Conservation (phyloP, 2,797 vertebrate genomes). For the Acestrorhynchus altus region DNA sequence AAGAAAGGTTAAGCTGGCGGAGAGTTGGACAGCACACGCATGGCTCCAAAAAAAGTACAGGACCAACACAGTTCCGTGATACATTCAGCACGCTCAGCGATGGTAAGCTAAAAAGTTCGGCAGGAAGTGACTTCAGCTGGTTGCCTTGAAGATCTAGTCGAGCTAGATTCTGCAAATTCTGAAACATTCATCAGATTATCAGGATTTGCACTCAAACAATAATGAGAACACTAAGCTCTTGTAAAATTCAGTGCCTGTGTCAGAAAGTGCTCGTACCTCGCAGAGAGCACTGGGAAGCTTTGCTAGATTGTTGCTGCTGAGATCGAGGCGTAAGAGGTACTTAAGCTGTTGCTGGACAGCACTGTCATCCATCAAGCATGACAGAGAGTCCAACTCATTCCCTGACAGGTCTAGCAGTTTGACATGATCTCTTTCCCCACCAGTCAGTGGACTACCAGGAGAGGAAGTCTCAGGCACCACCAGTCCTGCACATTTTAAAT, state of each 20-base stretch:
- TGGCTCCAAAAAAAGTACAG: constrained; percentile 77
- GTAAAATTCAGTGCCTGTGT: background rate
- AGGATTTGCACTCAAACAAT: background rate
- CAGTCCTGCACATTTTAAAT: constrained; percentile 56
- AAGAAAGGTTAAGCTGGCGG: constrained; percentile 89
- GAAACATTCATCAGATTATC: constrained; percentile 8
- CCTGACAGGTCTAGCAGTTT: constrained; percentile 91
- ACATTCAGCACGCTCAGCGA: constrained; percentile 84
- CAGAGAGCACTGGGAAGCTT: constrained; percentile 86
- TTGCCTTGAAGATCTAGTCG: constrained; percentile 94
- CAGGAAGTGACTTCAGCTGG: constrained; percentile 81
- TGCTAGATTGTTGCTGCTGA: constrained; percentile 87
- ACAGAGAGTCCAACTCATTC: constrained; percentile 88
- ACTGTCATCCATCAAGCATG: constrained; percentile 81
- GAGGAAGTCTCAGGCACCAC: constrained; percentile 74
- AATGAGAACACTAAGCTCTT: background rate
- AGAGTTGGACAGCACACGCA: constrained; percentile 77
- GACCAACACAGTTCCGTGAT: constrained; percentile 90
- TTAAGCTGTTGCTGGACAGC: constrained; percentile 81
- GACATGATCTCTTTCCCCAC: constrained; percentile 85
- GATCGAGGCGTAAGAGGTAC: constrained; percentile 87
- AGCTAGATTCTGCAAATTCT: constrained; percentile 87
- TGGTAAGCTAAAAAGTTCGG: constrained; percentile 83
- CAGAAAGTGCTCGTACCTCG: constrained; percentile 74
- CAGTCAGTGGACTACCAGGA: constrained; percentile 62